Percentiles rank a stretch among this genome's conserved stretches.
Evolutionary conservation across 2,113 vertebrate genomes (phyloP).

Genomic region (Alaudala cheleensis): DNA sequence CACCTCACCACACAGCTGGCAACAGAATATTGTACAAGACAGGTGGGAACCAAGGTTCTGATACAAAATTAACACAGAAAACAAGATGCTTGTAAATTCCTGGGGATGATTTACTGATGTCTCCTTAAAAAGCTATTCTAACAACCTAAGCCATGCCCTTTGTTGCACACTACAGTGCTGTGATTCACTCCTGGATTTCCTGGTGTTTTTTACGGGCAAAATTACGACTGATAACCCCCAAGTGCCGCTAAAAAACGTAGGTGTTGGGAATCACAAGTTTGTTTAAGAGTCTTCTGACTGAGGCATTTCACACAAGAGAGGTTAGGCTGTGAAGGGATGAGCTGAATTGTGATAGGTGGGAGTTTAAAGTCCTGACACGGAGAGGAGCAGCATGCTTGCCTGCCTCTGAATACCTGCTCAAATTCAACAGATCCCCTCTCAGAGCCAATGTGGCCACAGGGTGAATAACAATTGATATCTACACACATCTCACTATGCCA

Average conservation of each 20-base stretch:
- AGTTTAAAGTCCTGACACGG: not conserved
- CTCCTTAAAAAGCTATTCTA: not conserved
- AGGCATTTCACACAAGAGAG: not conserved
- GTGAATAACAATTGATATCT: not conserved
- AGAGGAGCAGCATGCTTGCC: not conserved
- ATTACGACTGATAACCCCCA: fast-evolving
- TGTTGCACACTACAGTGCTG: not conserved
- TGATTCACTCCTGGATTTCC: not conserved
- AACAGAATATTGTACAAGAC: not conserved
- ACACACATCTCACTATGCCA: not conserved
- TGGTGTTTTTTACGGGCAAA: not conserved
- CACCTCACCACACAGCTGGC: not conserved
- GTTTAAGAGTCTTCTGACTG: not conserved
- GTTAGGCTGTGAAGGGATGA: not conserved
- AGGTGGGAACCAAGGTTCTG: not conserved
- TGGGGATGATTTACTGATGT: not conserved
- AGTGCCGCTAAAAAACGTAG: not conserved
- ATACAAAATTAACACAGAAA: not conserved
- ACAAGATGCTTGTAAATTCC: not conserved
- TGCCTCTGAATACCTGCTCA: not conserved
- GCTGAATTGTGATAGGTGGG: not conserved
- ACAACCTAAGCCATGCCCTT: not conserved
- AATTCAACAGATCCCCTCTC: not conserved
- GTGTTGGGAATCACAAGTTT: not conserved
- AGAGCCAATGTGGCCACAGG: not conserved